Evolutionary conservation across 2,888 invertebrate species (phyloP).

Genomic region (Girardia tigrina): DNA sequence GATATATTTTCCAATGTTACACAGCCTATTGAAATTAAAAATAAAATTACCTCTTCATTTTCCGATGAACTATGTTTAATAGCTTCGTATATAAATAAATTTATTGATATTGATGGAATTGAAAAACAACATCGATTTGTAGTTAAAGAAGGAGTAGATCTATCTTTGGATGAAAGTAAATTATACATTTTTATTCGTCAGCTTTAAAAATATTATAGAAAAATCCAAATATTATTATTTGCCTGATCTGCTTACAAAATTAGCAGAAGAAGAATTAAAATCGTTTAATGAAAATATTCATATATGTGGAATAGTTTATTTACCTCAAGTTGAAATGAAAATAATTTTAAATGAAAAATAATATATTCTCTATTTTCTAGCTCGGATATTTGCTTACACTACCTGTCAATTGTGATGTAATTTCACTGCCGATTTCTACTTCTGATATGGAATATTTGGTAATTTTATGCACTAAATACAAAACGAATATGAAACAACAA

Average conservation of each 20-base stretch:
- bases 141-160: slow-evolving; percentile 63
- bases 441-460: not conserved
- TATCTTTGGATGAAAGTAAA: slow-evolving; percentile 60
- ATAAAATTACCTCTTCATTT: not conserved
- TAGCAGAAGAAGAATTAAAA: slow-evolving; percentile 61
- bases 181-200: slow-evolving; percentile 32
- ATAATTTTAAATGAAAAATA: not conserved
- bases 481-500: not conserved
- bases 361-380: not conserved
- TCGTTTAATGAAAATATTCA: slow-evolving; percentile 54
- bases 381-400: slow-evolving; percentile 21
- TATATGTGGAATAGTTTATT: slow-evolving; percentile 51
- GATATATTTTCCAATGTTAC: not conserved
- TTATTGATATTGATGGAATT: slow-evolving; percentile 52
- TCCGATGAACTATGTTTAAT: slow-evolving; percentile 15
- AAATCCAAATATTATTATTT: slow-evolving; percentile 61
- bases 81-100: slow-evolving; percentile 21
- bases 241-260: slow-evolving; percentile 61
- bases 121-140: slow-evolving; percentile 57
- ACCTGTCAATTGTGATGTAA: not conserved
- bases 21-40: not conserved
- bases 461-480: not conserved
- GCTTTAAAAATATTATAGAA: no score
- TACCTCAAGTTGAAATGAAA: slow-evolving; percentile 54
- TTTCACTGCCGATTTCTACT: not conserved